Percentiles rank a stretch among this genome's conserved stretches.
Evolutionary conservation across 2,113 vertebrate species (phyloP).

Genomic region (Coracopsis vasa): DNA sequence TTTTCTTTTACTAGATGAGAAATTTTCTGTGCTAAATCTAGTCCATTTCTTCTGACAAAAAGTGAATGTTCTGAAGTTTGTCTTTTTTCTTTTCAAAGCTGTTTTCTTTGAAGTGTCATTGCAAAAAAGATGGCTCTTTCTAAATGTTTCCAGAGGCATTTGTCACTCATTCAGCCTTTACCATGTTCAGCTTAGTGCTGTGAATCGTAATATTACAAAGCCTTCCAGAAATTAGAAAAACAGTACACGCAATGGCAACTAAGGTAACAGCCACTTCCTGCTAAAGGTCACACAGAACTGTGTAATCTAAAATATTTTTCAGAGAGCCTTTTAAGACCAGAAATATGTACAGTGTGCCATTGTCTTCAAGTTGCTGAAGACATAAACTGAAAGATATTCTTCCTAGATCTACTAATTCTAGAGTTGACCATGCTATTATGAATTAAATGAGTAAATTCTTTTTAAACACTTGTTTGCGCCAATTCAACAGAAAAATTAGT

Average conservation of each 20-base stretch:
- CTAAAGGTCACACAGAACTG: not conserved
- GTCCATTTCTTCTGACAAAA: not conserved
- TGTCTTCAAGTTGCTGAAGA: not conserved
- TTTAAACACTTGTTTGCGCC: not conserved
- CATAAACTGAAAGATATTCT: not conserved
- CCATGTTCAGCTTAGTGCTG: not conserved
- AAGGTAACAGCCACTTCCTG: not conserved
- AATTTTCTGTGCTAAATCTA: not conserved
- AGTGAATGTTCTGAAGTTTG: not conserved
- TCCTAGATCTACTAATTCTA: not conserved
- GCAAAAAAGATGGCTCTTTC: not conserved
- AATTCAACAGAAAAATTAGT: not conserved
- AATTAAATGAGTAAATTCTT: not conserved
- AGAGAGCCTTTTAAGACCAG: not conserved
- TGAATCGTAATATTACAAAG: not conserved
- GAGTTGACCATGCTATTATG: not conserved
- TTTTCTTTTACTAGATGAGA: not conserved
- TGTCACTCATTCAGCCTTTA: not conserved
- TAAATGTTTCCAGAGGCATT: not conserved
- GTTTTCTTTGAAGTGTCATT: not conserved
- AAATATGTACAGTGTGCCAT: accelerated
- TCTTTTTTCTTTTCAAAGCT: not conserved
- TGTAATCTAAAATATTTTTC: not conserved
- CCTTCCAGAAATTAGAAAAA: not conserved
- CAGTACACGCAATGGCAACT: not conserved